Base-by-base conservation (phyloP, 2,113 vertebrate genomes). In the Sylvilagus bachmani region DNA sequence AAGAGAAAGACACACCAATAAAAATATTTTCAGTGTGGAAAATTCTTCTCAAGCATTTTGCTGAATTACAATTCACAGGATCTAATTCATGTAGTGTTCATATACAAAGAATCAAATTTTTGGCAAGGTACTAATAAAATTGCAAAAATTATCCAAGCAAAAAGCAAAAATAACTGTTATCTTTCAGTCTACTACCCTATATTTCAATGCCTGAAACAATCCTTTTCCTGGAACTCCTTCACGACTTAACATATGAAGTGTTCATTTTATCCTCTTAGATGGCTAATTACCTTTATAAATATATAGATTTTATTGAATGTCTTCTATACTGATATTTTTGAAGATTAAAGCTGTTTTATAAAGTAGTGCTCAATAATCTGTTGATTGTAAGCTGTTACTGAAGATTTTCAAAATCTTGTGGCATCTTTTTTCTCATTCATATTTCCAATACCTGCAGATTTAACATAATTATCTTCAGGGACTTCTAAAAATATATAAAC, bases 11-110 rank as follows among this genome's bases (percentile, higher is more conserved):
- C 17, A 89, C 8, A 81, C 3, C 62, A 94, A 89, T 44, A 94
- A 93, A 96, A 97, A 69, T 90, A 73, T 78, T 92, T 93, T 92
- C 75, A 89, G 49, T 89, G 66, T 66, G 51, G 51, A 93, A 95
- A 83, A 86, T 58, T 92, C 24, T 95, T 91, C 64, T 93, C 29
- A 87, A 86, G 61, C 73, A 82, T 88, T 95, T 88, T 88, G 88
- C 73, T 95, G 86, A 88, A 55, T 77, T 87, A 81, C 33, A 94
- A 85, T 89, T 93, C 77, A 67, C 3, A 69, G 29, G 33, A 86
- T 75, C 89, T 90, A 70, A 53, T 88, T 96, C 85, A 96, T 82
- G 55, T 44, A 73, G 31, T 27, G 88, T 75, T 89, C 77, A 74
- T 61, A 93, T 31, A 38, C 2, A 88, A 92, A 53, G 71, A 74